Evolutionary conservation across 2,113 vertebrate species (phyloP), one percentile per base, ranked within the genome.

Genomic region (Eurystomus gularis): DNA sequence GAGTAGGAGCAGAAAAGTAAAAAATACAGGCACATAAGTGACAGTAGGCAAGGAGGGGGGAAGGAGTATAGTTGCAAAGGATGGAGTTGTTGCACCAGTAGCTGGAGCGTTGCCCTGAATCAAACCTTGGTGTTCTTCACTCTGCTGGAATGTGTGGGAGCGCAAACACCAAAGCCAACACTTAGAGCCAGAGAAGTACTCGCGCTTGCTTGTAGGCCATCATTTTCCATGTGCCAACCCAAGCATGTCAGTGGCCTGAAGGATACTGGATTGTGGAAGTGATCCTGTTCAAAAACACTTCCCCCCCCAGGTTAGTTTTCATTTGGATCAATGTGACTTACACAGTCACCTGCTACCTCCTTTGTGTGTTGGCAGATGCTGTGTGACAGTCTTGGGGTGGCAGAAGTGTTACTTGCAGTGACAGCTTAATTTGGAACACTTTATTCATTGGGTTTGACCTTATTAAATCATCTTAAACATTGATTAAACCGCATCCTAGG

Each of bases 301-400:
- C 20, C 23, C 64, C 18, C 11, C 13, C 15, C 28, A 18, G 33
- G 14, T 70, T n/a, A 14, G 17, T 83, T 87, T 89, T 91, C 3
- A 4, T 87, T 78, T 79, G 69, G 19, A 70, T 78, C 60, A 20
- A 0, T 1, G 2, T 46, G 40, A 49, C 10, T 86, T 82, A 28
- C 0, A 0, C 31, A 33, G 54, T 92, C 26, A 13, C 55, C 40
- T 66, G 1, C 31, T 46, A 17, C 14, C 4, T 15, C 1, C 8
- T 87, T 11, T 19, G 60, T 83, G 24, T 29, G 48, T 72, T 48
- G 0, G 4, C 35, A 66, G 44, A 33, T 91, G 29, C 55, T 68
- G 8, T 62, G 13, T 46, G 42, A 58, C 25, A 49, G 0, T 75
- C 28, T n/a, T 66, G 13, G 19, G 17, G 23, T 79, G n/a, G 28